Base-by-base conservation (phyloP, 2,888 invertebrate species). In the Catocala fraxini region DNA sequence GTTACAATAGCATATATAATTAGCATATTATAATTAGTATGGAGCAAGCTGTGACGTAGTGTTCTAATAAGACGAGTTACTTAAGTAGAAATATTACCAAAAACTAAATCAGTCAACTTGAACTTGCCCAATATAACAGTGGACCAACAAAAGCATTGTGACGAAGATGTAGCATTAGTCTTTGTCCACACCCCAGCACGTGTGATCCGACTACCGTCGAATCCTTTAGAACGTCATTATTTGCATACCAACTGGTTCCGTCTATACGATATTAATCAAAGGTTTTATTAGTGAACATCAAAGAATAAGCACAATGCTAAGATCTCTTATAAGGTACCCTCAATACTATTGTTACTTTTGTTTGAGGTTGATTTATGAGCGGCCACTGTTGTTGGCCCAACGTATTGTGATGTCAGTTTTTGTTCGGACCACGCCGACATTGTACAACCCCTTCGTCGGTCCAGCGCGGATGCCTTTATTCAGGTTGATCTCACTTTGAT, bases 261-360 rank as follows among this genome's bases (percentile, higher is more conserved):
- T 88, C 89, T 88, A 93, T 94, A 91, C 93, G 94, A 93, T 94
- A 93, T 93, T 94, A 93, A 94, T 94, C 94, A 94, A 93, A 93
- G 92, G 93, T 93, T 94, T 94, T 94, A 94, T 94, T 93, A 93
- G 92, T 92, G 93, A 93, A 93, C 92, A 93, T 94, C 93, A 94
- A 93, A 94, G 94, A 90, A 89, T 91, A 88, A 84, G 87, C 89
- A 94, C 93, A 94, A 94, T 91, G 84, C 91, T 91, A 91, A 93
- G 93, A 94, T 94, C 93, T 94, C 93, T 93, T 93, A 93, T 93
- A 92, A 92, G 93, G 93, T 92, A 91, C 94, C 93, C 92, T 93
- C 93, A 93, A 93, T 91, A 92, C 91, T 88, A 93, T 94, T 94
- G 94, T 94, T 91, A 91, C 93, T 91, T 92, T 94, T 94, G 93